Evolutionary conservation across 2,797 vertebrate species (phyloP).

Genomic region (Cephalopachus bancanus): DNA sequence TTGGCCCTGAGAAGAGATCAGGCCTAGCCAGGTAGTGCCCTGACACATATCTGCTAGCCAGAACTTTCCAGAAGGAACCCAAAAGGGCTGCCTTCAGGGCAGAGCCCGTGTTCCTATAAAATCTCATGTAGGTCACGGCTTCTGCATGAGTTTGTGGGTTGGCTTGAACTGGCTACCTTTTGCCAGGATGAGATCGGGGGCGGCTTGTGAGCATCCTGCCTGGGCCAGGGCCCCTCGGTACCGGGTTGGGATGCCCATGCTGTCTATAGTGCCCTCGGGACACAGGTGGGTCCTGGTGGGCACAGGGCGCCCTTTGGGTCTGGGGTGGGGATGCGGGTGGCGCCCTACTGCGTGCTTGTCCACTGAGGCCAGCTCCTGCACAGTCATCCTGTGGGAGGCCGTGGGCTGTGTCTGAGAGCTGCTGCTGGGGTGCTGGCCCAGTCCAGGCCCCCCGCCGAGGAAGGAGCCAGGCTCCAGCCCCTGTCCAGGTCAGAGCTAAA

Average conservation of each 20-base stretch:
- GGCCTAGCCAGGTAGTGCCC: neutral
- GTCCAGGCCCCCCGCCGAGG: neutral
- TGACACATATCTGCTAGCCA: neutral
- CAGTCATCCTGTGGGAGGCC: fast-evolving
- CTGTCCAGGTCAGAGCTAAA: neutral
- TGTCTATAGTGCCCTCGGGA: too few species aligned
- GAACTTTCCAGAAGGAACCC: neutral
- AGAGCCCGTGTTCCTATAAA: neutral
- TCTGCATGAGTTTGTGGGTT: neutral
- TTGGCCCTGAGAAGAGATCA: neutral
- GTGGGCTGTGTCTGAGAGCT: fast-evolving
- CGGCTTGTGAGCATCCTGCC: neutral
- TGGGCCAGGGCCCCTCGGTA: neutral
- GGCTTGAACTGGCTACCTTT: neutral
- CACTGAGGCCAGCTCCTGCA: neutral
- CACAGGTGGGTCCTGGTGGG: neutral
- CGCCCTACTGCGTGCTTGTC: too few species aligned
- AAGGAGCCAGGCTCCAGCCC: neutral
- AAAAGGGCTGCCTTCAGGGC: neutral
- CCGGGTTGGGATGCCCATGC: fast-evolving
- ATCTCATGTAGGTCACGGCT: fast-evolving
- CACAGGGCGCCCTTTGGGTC: too few species aligned
- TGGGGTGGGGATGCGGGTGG: too few species aligned
- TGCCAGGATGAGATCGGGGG: neutral
- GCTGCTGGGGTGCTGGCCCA: fast-evolving